Conservation (phyloP, 2,797 vertebrate genomes). For the Huso huso region DNA sequence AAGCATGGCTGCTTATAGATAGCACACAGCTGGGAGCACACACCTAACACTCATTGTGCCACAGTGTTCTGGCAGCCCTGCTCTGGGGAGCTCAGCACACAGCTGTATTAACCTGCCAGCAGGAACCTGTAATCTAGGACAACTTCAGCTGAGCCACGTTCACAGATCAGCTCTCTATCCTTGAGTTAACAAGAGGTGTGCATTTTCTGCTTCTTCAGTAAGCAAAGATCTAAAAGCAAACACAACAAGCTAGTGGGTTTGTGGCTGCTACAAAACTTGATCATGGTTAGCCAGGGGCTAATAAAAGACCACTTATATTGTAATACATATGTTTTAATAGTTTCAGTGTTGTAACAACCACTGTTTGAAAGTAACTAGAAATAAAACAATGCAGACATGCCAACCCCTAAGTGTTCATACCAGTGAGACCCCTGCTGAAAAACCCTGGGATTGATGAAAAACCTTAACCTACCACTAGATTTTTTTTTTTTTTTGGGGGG, state of each 20-base stretch:
- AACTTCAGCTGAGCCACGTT: not conserved
- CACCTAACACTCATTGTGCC: constrained; percentile 1
- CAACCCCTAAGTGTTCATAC: too few species aligned
- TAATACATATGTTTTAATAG: not conserved
- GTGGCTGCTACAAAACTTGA: not conserved
- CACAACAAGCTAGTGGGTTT: not conserved
- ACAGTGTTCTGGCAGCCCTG: not conserved
- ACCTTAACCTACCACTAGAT: too few species aligned
- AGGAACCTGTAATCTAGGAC: not conserved
- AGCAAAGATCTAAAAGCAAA: not conserved
- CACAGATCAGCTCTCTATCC: not conserved
- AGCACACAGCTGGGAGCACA: not conserved
- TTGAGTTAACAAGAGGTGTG: not conserved
- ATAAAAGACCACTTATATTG: not conserved
- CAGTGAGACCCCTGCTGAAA: too few species aligned
- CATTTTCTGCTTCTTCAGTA: not conserved
- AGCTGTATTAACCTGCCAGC: constrained; percentile 3
- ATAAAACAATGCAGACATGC: too few species aligned
- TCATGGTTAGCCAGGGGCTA: not conserved
- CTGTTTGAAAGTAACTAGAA: too few species aligned
- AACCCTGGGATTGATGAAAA: too few species aligned
- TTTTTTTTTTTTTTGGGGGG: too few species aligned
- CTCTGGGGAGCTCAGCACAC: not conserved
- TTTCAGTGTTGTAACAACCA: constrained; percentile 4
- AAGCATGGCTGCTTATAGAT: constrained; percentile 1